Evolutionary conservation across 2,113 vertebrate species (phyloP).

Genomic region (Lophotis ruficrista): DNA sequence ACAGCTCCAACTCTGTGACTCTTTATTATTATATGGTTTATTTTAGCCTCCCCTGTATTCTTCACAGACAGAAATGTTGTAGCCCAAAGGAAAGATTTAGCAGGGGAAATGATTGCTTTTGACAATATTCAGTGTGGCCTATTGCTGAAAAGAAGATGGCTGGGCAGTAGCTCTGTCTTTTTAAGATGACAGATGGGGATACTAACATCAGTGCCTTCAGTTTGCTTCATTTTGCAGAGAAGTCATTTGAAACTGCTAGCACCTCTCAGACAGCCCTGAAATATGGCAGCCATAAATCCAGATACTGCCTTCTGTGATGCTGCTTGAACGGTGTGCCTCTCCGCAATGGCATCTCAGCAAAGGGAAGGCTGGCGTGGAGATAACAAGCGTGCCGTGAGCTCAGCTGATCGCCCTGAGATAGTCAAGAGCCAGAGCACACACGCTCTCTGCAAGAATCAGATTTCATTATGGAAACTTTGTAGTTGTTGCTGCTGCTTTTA

Average conservation of each 20-base stretch:
- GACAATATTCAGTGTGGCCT: not conserved
- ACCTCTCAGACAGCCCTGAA: constrained; percentile 6
- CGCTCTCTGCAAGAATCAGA: not conserved
- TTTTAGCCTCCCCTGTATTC: not conserved
- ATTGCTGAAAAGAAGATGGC: not conserved
- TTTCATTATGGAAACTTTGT: constrained; percentile 31
- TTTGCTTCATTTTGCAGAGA: constrained; percentile 30
- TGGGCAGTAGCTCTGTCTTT: constrained; percentile 1
- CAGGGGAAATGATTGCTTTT: not conserved
- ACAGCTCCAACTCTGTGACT: not conserved
- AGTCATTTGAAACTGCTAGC: not conserved
- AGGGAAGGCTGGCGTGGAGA: not conserved
- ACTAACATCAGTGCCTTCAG: not conserved
- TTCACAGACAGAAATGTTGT: not conserved
- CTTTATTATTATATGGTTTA: not conserved
- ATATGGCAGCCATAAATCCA: constrained; percentile 34
- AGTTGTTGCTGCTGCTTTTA: constrained; percentile 8
- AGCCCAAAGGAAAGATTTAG: constrained; percentile 27
- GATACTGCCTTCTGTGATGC: not conserved
- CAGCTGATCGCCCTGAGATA: not conserved
- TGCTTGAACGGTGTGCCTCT: not conserved
- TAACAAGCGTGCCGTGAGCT: not conserved
- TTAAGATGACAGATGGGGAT: constrained; percentile 10
- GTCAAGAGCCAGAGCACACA: not conserved
- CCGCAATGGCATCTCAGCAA: not conserved